phyloP scores from a whole-genome alignment of 2,113 vertebrate genomes.

The Salvator merianae region DNA sequence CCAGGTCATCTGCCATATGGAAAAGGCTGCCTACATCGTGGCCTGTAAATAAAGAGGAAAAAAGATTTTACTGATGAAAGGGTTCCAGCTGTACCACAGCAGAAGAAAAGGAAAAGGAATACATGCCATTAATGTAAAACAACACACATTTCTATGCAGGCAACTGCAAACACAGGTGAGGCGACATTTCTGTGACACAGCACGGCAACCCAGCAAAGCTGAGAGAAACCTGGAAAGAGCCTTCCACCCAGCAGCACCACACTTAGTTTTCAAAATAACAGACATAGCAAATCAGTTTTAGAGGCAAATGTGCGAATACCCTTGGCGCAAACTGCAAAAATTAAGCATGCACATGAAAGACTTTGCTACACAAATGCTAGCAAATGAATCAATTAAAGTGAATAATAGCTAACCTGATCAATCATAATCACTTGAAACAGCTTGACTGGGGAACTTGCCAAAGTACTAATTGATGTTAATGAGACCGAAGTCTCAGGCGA shows the following conservation, averaged over 20 bases:
- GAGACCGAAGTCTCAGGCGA: background rate
- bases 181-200: accelerated
- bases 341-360: slow-evolving; percentile 5
- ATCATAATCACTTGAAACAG: slow-evolving; percentile 5
- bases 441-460: background rate
- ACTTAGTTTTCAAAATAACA: background rate
- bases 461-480: slow-evolving; percentile 10
- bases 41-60: slow-evolving; percentile 77
- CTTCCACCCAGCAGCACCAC: background rate
- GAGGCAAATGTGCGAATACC: slow-evolving; percentile 8
- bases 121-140: accelerated
- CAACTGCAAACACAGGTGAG: background rate
- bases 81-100: accelerated
- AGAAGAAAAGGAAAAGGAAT: accelerated
- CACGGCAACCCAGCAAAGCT: background rate
- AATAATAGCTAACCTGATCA: slow-evolving; percentile 3
- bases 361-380: slow-evolving; percentile 10
- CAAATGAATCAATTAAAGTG: background rate
- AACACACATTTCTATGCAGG: background rate
- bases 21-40: slow-evolving; percentile 92
- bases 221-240: background rate
- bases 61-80: background rate
- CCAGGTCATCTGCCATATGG: slow-evolving; percentile 94
- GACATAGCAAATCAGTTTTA: slow-evolving; percentile 4
- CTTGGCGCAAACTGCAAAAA: slow-evolving; percentile 5